Evolutionary conservation across 2,113 vertebrate species (phyloP).

Genomic region (Lepus europaeus): DNA sequence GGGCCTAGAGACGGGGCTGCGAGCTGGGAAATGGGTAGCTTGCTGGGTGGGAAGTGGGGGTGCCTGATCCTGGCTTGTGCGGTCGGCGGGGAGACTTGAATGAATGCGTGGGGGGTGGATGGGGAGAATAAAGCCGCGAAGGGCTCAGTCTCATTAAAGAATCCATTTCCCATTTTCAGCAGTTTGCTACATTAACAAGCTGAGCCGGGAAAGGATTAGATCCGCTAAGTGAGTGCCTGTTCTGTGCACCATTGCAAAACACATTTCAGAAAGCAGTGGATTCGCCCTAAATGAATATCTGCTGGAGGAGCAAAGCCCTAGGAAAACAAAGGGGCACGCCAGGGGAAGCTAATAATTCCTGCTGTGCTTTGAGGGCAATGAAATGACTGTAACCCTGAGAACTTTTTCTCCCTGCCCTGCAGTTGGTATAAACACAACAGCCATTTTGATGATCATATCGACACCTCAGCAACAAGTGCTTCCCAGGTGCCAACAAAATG

Average conservation of each 20-base stretch:
- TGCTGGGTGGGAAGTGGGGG: constrained; percentile 78
- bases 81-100: neutral
- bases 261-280: constrained; percentile 78
- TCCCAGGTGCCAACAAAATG: constrained; percentile 80
- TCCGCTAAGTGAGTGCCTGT: constrained; percentile 75
- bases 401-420: constrained; percentile 80
- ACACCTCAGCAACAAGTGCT: constrained; percentile 80
- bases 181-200: constrained; percentile 83
- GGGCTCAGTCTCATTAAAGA: constrained; percentile 83
- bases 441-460: constrained; percentile 83
- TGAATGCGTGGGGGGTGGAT: constrained; percentile 64
- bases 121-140: constrained; percentile 80
- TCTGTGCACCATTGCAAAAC: constrained; percentile 74
- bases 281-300: constrained; percentile 81
- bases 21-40: constrained; percentile 72
- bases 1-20: constrained; percentile 63
- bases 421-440: constrained; percentile 83
- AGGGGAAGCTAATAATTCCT: constrained; percentile 83
- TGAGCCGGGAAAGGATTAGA: constrained; percentile 79
- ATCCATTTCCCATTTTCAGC: constrained; percentile 84
- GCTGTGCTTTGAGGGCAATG: constrained; percentile 83
- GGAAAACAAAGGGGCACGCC: constrained; percentile 81
- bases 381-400: constrained; percentile 83
- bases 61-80: constrained; percentile 51
- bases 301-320: constrained; percentile 80